Evolutionary conservation across 1,140 invertebrate species (phyloP).

Genomic region (Rhagoletis pomonella): DNA sequence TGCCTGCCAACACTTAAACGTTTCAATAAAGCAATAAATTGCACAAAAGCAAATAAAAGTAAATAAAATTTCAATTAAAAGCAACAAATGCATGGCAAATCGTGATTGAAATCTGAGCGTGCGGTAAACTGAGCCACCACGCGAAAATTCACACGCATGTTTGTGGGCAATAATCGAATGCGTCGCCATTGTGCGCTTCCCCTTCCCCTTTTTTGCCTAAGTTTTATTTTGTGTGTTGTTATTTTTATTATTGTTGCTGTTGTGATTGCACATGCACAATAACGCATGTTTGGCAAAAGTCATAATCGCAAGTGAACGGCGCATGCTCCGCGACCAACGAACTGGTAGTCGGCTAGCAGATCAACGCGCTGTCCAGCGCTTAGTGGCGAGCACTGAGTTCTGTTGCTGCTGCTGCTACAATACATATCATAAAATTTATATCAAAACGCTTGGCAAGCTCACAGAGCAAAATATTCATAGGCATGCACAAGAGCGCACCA

Average conservation of each 20-base stretch:
- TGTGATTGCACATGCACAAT: constrained; percentile 45
- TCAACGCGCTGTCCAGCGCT: neutral
- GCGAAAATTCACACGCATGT: constrained; percentile 71
- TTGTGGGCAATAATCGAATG: constrained; percentile 41
- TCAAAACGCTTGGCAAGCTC: constrained; percentile 55
- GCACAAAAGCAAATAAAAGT: neutral
- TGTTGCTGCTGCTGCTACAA: constrained; percentile 14
- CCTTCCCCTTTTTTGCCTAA: neutral
- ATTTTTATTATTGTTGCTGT: neutral
- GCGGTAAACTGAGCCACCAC: constrained; percentile 58
- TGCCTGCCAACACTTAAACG: constrained; percentile 38
- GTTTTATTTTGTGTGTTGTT: neutral
- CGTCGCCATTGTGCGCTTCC: neutral
- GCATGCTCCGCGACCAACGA: neutral
- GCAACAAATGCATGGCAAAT: constrained; percentile 68
- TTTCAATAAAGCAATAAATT: constrained; percentile 68
- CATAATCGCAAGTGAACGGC: constrained; percentile 49
- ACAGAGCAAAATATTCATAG: neutral
- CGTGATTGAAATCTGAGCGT: constrained; percentile 56
- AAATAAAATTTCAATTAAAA: constrained; percentile 73
- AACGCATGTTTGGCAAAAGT: constrained; percentile 47
- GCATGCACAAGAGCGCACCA: constrained; percentile 17
- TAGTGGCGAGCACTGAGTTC: neutral
- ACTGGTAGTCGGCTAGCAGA: neutral
- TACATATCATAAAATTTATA: constrained; percentile 71